Percentiles rank a stretch among this genome's conserved stretches.
phyloP scores from a whole-genome alignment of 2,113 vertebrate species.

The Alces alces region DNA sequence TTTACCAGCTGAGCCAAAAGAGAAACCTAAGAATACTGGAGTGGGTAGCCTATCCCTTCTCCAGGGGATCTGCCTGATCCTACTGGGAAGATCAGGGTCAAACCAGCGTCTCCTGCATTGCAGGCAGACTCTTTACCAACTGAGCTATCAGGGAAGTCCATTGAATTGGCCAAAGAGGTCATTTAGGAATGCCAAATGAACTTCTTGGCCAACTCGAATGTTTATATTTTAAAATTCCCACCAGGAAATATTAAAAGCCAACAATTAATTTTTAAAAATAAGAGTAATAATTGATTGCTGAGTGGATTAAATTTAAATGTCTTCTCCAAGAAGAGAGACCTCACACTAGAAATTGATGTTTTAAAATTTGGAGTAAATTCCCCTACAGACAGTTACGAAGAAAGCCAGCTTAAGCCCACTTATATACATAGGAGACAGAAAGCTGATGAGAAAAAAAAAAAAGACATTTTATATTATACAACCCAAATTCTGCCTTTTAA shows the following conservation, averaged over 20 bases:
- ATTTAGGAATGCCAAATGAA: background rate
- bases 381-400: background rate
- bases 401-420: background rate
- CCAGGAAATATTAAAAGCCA: background rate
- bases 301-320: background rate
- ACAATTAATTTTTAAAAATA: background rate
- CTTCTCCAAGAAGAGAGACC: background rate
- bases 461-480: background rate
- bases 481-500: background rate
- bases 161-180: background rate
- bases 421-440: background rate
- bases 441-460: background rate
- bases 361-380: background rate
- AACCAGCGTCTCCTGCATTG: fast-evolving
- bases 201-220: background rate
- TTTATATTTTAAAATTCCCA: background rate
- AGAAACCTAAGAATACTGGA: background rate
- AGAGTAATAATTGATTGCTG: background rate
- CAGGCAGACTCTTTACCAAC: background rate
- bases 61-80: background rate
- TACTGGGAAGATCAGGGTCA: background rate
- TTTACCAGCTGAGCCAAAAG: background rate
- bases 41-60: background rate
- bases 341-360: background rate
- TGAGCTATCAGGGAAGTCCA: background rate